Evolutionary conservation across 2,888 invertebrate species (phyloP).

Genomic region (Lepeophtheirus nordmannii): DNA sequence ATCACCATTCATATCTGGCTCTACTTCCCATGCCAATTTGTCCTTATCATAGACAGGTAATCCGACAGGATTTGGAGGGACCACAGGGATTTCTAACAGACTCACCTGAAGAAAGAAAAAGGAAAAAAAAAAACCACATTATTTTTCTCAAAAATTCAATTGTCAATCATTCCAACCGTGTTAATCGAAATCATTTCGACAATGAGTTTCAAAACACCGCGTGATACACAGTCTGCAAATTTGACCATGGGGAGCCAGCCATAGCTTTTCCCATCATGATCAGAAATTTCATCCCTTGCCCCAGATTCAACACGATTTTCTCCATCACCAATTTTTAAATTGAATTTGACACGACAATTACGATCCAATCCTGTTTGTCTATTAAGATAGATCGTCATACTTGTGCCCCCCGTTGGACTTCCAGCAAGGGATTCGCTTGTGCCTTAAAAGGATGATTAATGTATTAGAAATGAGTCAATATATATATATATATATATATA

Average conservation of each 20-base stretch:
- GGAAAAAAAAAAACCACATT: slow-evolving; percentile 9
- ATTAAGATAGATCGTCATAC: slow-evolving; percentile 37
- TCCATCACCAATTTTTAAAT: slow-evolving; percentile 46
- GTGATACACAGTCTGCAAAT: slow-evolving; percentile 43
- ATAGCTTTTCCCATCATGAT: slow-evolving; percentile 51
- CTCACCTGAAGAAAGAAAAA: slow-evolving; percentile 16
- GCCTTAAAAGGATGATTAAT: background rate
- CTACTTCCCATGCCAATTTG: slow-evolving; percentile 60
- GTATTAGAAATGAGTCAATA: no score
- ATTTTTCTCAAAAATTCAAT: background rate
- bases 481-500: no score
- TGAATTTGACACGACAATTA: slow-evolving; percentile 56
- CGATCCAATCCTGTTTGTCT: slow-evolving; percentile 66
- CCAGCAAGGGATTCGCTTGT: background rate
- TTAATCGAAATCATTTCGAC: slow-evolving; percentile 59
- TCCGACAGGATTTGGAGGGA: slow-evolving; percentile 32
- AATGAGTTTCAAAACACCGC: slow-evolving; percentile 45
- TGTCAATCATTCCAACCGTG: slow-evolving; percentile 36
- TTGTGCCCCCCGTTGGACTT: background rate
- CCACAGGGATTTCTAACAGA: slow-evolving; percentile 15
- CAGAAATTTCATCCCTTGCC: slow-evolving; percentile 51
- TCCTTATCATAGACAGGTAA: slow-evolving; percentile 59
- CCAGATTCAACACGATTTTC: slow-evolving; percentile 52
- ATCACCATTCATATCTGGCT: slow-evolving; percentile 60
- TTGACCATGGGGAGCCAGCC: slow-evolving; percentile 53